These are phyloP conservation scores for Ctenochaetus hawaiiensis DNA, from an alignment of 2,797 vertebrate species.

Conservation along the genomic window DNA sequence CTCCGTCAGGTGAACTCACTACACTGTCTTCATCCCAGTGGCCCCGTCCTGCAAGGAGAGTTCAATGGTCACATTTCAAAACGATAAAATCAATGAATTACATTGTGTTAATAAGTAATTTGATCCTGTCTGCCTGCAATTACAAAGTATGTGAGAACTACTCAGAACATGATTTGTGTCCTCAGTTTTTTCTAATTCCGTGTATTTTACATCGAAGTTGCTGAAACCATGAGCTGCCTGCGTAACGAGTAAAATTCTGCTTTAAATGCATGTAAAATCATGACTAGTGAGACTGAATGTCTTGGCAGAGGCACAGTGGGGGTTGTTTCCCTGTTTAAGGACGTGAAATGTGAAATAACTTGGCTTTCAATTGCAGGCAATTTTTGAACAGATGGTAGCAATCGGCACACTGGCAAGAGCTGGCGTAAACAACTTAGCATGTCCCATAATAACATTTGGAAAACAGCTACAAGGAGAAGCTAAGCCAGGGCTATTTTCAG, in stretches of 20 bases:
- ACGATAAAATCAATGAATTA: constrained; percentile 45
- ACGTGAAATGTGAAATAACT: constrained; percentile 81
- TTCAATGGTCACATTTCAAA: constrained; percentile 42
- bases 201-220: constrained; percentile 1
- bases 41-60: constrained; percentile 85
- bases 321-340: constrained; percentile 68
- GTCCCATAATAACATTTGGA: constrained; percentile 81
- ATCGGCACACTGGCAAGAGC: constrained; percentile 80
- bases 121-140: not conserved
- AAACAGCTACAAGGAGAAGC: constrained; percentile 79
- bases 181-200: not conserved
- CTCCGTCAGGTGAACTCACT: constrained; percentile 94
- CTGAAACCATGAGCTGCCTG: constrained; percentile 1
- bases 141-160: constrained; percentile 10
- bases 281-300: constrained; percentile 46
- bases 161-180: not conserved
- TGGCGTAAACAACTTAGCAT: constrained; percentile 83
- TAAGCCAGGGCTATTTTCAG: constrained; percentile 69
- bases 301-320: constrained; percentile 63
- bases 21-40: constrained; percentile 97
- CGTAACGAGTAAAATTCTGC: constrained; percentile 28
- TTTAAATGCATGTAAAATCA: constrained; percentile 46
- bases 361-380: constrained; percentile 78
- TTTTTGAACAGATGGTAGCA: constrained; percentile 86
- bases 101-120: constrained; percentile 36